phyloP scores from a whole-genome alignment of 1,140 invertebrate species.

The Microplitis mediator region DNA sequence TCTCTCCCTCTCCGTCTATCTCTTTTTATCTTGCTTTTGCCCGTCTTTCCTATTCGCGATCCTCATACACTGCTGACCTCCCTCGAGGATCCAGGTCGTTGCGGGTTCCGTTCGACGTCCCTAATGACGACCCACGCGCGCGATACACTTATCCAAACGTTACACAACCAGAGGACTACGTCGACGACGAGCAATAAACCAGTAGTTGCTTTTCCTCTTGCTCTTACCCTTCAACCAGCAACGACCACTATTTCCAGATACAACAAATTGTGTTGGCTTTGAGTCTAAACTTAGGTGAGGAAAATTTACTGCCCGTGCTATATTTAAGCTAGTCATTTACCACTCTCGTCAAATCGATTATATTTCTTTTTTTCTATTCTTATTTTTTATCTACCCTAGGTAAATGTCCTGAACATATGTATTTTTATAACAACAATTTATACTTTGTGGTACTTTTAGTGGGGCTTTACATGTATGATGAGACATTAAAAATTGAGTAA shows the following conservation, averaged over 20 bases:
- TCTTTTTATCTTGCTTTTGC: neutral
- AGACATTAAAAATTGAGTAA: too few relatives aligned
- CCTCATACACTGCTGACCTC: neutral
- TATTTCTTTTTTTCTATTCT: neutral
- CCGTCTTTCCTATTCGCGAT: neutral
- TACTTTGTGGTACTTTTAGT: too few relatives aligned
- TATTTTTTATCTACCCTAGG: neutral
- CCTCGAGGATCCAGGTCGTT: conserved; percentile 20
- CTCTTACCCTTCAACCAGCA: neutral
- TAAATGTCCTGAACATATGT: neutral
- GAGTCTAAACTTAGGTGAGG: conserved; percentile 18
- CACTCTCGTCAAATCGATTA: neutral
- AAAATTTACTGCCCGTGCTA: neutral
- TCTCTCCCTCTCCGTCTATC: conserved; percentile 4
- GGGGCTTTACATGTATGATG: too few relatives aligned
- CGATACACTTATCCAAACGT: conserved; percentile 32
- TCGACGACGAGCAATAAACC: too few relatives aligned
- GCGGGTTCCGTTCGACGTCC: conserved; percentile 22
- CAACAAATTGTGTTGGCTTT: conserved; percentile 32
- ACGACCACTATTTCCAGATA: conserved; percentile 24
- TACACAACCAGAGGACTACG: too few relatives aligned
- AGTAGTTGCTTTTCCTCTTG: too few relatives aligned
- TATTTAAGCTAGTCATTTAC: conserved; percentile 3
- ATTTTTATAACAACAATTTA: too few relatives aligned
- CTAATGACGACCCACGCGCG: conserved; percentile 37